These are phyloP conservation scores for Pollenia angustigena DNA, from an alignment of 2,888 invertebrate species.

Conservation along the genomic window DNA sequence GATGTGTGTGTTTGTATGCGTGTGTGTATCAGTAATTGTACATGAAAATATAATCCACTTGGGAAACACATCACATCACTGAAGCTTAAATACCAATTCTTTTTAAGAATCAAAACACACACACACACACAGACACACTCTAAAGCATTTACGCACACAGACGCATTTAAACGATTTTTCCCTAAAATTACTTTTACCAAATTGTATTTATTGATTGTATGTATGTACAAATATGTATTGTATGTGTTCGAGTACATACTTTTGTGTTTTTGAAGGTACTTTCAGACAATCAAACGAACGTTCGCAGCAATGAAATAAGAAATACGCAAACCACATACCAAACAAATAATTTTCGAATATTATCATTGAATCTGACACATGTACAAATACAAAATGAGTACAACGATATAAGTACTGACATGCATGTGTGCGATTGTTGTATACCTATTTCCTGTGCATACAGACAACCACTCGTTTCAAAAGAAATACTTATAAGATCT, in stretches of 20 bases:
- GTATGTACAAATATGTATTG: not conserved
- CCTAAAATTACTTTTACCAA: not conserved
- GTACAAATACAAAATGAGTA: slow-evolving; percentile 17
- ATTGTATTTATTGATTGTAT: not conserved
- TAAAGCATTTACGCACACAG: not conserved
- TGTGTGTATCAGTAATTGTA: slow-evolving; percentile 77
- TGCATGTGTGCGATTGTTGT: not conserved
- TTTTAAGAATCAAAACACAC: not conserved
- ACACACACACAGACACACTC: not conserved
- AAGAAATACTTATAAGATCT: slow-evolving; percentile 24
- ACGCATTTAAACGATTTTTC: not conserved
- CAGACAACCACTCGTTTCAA: slow-evolving; percentile 5
- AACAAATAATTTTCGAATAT: slow-evolving; percentile 1
- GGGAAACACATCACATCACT: slow-evolving; percentile 47
- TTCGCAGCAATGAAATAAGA: slow-evolving; percentile 7
- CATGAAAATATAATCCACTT: slow-evolving; percentile 73
- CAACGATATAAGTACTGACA: not conserved
- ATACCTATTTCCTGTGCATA: slow-evolving; percentile 16
- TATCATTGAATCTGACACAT: slow-evolving; percentile 47
- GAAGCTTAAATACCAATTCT: slow-evolving; percentile 25
- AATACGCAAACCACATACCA: slow-evolving; percentile 3
- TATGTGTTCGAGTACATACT: not conserved
- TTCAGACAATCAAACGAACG: slow-evolving; percentile 15
- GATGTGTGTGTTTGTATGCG: not conserved
- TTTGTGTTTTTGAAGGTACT: not conserved